Conservation (phyloP, 2,797 vertebrate species). For the Amblyopsis hoosieri region DNA sequence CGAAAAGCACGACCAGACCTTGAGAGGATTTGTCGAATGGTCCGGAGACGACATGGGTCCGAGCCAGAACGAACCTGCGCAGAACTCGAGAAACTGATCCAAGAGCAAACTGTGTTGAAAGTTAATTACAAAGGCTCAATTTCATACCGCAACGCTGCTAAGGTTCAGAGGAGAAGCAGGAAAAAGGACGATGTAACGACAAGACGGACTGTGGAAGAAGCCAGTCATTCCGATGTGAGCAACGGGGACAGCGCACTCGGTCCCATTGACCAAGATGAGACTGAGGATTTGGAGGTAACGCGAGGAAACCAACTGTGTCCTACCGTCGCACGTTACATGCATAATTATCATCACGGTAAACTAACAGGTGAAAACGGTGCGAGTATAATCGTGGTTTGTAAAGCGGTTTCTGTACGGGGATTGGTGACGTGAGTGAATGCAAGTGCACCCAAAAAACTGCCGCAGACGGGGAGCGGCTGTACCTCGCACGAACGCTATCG, state of each 20-base stretch:
- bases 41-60: slow-evolving; percentile 88
- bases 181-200: slow-evolving; percentile 73
- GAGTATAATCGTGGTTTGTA: slow-evolving; percentile 6
- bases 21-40: slow-evolving; percentile 91
- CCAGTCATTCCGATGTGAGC: slow-evolving; percentile 76
- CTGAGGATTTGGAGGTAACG: slow-evolving; percentile 78
- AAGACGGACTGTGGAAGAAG: slow-evolving; percentile 70
- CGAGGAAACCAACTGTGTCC: slow-evolving; percentile 22
- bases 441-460: slow-evolving; percentile 79
- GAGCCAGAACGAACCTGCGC: slow-evolving; percentile 87
- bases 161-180: slow-evolving; percentile 86
- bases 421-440: slow-evolving; percentile 67
- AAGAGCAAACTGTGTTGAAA: slow-evolving; percentile 87
- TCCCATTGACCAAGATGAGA: slow-evolving; percentile 75
- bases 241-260: slow-evolving; percentile 80
- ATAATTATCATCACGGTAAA: slow-evolving; percentile 15
- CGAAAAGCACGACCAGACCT: slow-evolving; percentile 90
- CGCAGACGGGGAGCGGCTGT: slow-evolving; percentile 82
- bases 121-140: slow-evolving; percentile 94
- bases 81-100: slow-evolving; percentile 89
- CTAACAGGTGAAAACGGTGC: slow-evolving; percentile 51
- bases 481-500: slow-evolving; percentile 64
- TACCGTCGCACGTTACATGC: slow-evolving; percentile 34
- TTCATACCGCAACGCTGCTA: slow-evolving; percentile 90
- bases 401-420: slow-evolving; percentile 33